phyloP scores from a whole-genome alignment of 2,797 vertebrate species.

The Hyperoplus immaculatus region DNA sequence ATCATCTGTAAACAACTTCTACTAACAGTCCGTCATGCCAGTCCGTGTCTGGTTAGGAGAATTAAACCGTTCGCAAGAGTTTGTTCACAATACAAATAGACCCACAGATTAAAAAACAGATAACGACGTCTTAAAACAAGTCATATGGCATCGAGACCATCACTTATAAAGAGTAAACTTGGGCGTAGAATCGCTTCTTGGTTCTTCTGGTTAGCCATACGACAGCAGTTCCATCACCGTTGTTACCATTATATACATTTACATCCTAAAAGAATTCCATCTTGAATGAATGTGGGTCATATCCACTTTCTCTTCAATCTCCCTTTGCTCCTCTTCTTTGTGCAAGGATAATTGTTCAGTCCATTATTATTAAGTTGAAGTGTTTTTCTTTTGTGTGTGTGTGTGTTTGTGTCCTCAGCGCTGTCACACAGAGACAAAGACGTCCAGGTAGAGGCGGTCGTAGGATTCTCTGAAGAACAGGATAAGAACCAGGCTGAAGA shows the following conservation, averaged over 20 bases:
- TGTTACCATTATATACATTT: constrained; percentile 41
- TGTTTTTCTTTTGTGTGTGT: not conserved
- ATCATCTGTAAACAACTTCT: constrained; percentile 52
- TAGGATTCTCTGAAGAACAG: constrained; percentile 98
- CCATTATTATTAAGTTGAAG: not conserved
- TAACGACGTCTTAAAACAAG: constrained; percentile 29
- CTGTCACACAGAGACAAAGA: constrained; percentile 93
- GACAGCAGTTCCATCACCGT: constrained; percentile 43
- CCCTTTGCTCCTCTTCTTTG: constrained; percentile 59
- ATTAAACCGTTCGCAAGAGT: constrained; percentile 35
- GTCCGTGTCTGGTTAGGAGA: constrained; percentile 37
- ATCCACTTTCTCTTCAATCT: constrained; percentile 43
- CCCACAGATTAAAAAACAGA: constrained; percentile 39
- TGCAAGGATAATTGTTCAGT: constrained; percentile 78
- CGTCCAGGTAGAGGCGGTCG: constrained; percentile 97
- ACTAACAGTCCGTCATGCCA: constrained; percentile 40
- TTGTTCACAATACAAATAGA: constrained; percentile 41
- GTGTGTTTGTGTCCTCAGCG: not conserved
- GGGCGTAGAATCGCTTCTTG: constrained; percentile 16
- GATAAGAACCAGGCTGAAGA: constrained; percentile 96
- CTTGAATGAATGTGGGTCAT: constrained; percentile 15
- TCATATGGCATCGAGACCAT: constrained; percentile 25
- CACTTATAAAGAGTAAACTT: constrained; percentile 54
- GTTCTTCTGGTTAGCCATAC: constrained; percentile 31
- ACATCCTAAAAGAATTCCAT: constrained; percentile 5